These are phyloP conservation scores for Pandemis heparana DNA, from an alignment of 2,888 invertebrate genomes.

Conservation along the genomic window DNA sequence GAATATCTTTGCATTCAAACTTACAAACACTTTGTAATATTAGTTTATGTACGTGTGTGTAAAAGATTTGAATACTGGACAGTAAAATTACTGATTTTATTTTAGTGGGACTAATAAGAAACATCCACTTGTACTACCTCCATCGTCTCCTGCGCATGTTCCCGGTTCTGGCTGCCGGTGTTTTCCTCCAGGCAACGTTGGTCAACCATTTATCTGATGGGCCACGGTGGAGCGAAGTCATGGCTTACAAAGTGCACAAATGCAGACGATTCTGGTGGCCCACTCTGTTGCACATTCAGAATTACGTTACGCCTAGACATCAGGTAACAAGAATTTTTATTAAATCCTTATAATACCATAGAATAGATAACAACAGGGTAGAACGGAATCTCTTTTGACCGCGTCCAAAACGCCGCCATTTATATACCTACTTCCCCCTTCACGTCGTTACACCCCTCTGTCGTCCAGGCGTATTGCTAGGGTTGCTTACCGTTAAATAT, in stretches of 20 bases:
- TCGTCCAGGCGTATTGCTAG: too few species aligned
- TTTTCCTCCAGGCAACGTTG: conserved; percentile 51
- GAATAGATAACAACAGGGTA: too few species aligned
- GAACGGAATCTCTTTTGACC: too few species aligned
- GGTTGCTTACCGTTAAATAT: too few species aligned
- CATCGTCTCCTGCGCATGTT: conserved; percentile 45
- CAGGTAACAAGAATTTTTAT: conserved; percentile 22
- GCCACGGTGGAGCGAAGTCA: conserved; percentile 65
- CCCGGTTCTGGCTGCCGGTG: conserved; percentile 43
- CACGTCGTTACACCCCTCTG: too few species aligned
- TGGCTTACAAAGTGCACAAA: conserved; percentile 53
- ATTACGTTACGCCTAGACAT: conserved; percentile 54
- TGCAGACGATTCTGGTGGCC: conserved; percentile 70
- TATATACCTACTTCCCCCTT: too few species aligned
- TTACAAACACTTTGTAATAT: too few species aligned
- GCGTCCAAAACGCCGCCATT: too few species aligned
- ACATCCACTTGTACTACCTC: conserved; percentile 46
- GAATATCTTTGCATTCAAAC: too few species aligned
- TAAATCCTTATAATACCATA: too few species aligned
- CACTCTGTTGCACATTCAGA: conserved; percentile 66
- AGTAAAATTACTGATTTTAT: background rate
- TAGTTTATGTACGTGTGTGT: too few species aligned
- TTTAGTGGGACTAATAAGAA: conserved; percentile 45
- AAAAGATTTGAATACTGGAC: background rate
- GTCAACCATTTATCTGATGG: conserved; percentile 62